Conservation (phyloP, 2,113 vertebrate species). For the Pangasianodon hypophthalmus region DNA sequence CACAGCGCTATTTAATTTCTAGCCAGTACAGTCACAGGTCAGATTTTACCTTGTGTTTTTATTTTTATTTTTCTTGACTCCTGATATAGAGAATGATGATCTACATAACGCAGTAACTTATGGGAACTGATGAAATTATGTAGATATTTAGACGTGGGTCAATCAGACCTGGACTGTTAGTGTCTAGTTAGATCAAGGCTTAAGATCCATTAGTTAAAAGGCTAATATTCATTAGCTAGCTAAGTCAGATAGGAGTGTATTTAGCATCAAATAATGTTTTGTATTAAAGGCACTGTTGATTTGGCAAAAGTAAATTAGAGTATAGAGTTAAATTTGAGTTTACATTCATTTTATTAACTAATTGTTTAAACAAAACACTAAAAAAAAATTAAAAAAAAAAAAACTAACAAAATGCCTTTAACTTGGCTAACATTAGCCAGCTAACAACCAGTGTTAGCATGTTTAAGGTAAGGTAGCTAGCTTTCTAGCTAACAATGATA, state of each 20-base stretch:
- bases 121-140: neutral
- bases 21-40: neutral
- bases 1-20: neutral
- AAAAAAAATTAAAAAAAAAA: too few relatives aligned
- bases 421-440: too few relatives aligned
- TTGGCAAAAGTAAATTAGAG: too few relatives aligned
- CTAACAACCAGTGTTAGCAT: too few relatives aligned
- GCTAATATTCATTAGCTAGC: neutral
- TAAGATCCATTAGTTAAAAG: neutral
- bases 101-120: neutral
- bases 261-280: neutral
- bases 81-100: neutral
- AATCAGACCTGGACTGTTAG: neutral
- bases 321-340: neutral
- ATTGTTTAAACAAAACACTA: too few relatives aligned
- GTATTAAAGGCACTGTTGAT: neutral
- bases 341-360: neutral
- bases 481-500: too few relatives aligned
- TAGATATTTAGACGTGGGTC: neutral
- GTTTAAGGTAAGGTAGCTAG: too few relatives aligned
- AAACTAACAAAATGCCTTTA: too few relatives aligned
- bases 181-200: neutral
- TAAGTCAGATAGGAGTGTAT: neutral
- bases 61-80: neutral
- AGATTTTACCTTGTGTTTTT: neutral